Evolutionary conservation across 2,113 vertebrate species (phyloP).

Genomic region (Pelecanoides urinatrix): DNA sequence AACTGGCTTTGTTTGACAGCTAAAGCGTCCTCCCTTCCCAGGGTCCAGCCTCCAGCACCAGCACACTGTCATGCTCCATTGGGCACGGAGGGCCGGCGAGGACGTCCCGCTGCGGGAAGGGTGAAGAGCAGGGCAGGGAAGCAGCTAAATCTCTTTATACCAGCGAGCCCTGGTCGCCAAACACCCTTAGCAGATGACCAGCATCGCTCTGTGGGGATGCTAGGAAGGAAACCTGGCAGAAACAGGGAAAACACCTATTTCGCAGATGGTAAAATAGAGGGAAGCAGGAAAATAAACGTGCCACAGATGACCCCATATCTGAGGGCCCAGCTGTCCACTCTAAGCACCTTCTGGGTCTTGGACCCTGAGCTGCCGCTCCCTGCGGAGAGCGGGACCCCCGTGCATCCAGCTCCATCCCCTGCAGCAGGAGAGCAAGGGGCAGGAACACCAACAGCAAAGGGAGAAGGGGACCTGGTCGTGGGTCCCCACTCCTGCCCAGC

Average conservation of each 20-base stretch:
- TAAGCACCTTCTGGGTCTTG: background rate
- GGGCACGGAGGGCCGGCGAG: rapidly evolving
- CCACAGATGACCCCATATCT: background rate
- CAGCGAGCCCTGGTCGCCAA: background rate
- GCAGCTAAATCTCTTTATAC: background rate
- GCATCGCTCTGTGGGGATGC: background rate
- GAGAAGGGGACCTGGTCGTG: background rate
- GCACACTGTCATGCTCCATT: background rate
- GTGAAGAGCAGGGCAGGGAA: background rate
- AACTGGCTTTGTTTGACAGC: background rate
- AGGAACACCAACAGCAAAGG: rapidly evolving
- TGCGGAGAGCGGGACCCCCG: background rate
- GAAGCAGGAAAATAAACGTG: background rate
- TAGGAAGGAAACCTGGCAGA: background rate
- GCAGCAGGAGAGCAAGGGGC: background rate
- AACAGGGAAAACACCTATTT: background rate
- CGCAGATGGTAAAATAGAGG: background rate
- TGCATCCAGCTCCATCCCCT: background rate
- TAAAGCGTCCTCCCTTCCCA: rapidly evolving
- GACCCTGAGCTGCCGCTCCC: background rate
- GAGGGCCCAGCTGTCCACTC: background rate
- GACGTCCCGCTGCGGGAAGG: rapidly evolving
- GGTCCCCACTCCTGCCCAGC: background rate
- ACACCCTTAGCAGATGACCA: background rate
- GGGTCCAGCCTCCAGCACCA: rapidly evolving